Conservation (phyloP, 2,888 invertebrate genomes). For the Odontothrips loti region DNA sequence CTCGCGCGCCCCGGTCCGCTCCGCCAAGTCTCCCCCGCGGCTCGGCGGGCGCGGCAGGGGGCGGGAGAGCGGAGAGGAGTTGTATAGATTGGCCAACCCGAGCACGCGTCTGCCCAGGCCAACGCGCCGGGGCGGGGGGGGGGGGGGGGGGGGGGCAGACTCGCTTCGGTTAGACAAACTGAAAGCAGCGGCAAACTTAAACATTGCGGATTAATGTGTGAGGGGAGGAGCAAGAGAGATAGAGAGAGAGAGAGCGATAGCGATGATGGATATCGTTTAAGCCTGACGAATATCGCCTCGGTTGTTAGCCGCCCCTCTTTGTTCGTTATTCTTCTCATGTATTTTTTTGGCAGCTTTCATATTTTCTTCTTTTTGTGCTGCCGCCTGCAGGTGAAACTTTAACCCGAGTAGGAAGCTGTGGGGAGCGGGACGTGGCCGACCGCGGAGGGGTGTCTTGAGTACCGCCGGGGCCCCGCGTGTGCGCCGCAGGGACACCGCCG, state of each 20-base stretch:
- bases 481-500: too few relatives aligned
- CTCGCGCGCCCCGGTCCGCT: not conserved
- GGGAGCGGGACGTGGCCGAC: too few relatives aligned
- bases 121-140: not conserved
- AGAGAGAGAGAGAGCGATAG: too few relatives aligned
- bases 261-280: too few relatives aligned
- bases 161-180: slow-evolving; percentile 13
- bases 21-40: not conserved
- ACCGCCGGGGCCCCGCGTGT: too few relatives aligned
- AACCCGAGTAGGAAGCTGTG: too few relatives aligned
- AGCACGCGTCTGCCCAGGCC: not conserved
- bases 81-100: too few relatives aligned
- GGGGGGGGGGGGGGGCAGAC: not conserved
- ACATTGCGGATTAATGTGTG: slow-evolving; percentile 19
- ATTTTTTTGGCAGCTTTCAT: not conserved
- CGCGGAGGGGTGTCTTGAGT: too few relatives aligned
- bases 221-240: not conserved
- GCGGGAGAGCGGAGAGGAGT: too few relatives aligned
- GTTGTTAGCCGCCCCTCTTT: not conserved
- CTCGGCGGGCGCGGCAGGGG: too few relatives aligned
- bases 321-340: not conserved
- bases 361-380: not conserved
- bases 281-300: not conserved
- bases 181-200: slow-evolving; percentile 4
- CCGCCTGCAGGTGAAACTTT: too few relatives aligned